Conservation (phyloP, 2,797 vertebrate species). For the Siniperca obscura region DNA sequence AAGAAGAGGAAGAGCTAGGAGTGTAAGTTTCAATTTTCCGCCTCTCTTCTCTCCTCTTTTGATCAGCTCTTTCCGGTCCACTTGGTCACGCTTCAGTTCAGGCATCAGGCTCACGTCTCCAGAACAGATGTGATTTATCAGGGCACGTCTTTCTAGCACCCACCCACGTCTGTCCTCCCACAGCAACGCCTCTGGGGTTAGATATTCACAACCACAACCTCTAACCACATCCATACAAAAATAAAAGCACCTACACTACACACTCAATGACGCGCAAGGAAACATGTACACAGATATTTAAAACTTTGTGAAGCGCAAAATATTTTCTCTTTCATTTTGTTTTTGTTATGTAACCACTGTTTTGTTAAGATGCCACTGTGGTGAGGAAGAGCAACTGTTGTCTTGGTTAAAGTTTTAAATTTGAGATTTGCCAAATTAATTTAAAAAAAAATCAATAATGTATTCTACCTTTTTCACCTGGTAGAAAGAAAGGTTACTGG, state of each 20-base stretch:
- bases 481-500: not conserved
- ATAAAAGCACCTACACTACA: not conserved
- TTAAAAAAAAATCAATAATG: not conserved
- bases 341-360: constrained; percentile 4
- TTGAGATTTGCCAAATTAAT: not conserved
- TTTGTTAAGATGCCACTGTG: not conserved
- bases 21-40: constrained; percentile 53
- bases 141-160: constrained; percentile 25
- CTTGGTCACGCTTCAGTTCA: constrained; percentile 62
- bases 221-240: not conserved
- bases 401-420: not conserved
- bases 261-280: too few relatives aligned
- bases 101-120: constrained; percentile 58
- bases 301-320: not conserved
- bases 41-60: constrained; percentile 50
- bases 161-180: constrained; percentile 36
- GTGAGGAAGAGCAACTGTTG: not conserved
- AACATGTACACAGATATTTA: not conserved
- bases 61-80: constrained; percentile 49
- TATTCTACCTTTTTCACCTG: not conserved
- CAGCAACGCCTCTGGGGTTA: constrained; percentile 24
- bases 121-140: constrained; percentile 72
- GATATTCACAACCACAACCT: not conserved
- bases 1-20: not conserved
- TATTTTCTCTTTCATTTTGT: not conserved